A percentile compares a stretch with the other conserved stretches of the same genome.
Evolutionary conservation across 2,888 invertebrate species (phyloP).

Genomic region (Leptinotarsa haldemani): DNA sequence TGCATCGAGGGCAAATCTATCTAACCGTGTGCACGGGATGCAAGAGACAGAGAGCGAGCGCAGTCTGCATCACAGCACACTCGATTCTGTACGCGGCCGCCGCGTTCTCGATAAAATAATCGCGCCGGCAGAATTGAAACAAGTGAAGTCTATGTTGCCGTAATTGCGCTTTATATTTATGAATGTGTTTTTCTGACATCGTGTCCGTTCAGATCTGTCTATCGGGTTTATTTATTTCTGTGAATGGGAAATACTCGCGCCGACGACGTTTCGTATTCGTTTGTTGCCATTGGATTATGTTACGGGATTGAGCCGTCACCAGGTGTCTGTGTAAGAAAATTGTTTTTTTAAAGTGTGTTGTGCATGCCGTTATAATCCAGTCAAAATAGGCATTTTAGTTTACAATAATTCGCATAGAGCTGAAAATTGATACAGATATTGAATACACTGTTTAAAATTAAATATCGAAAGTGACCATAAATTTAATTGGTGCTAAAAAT

Average conservation of each 20-base stretch:
- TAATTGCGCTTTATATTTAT: constrained; percentile 41
- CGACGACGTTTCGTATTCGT: constrained; percentile 16
- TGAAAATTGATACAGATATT: background rate
- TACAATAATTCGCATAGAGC: too few relatives aligned
- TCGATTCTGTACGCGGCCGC: constrained; percentile 25
- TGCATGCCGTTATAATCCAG: background rate
- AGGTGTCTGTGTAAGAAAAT: constrained; percentile 29
- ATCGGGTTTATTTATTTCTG: constrained; percentile 30
- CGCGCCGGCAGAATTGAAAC: constrained; percentile 29
- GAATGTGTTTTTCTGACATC: constrained; percentile 39
- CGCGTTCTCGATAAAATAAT: constrained; percentile 21
- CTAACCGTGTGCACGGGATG: constrained; percentile 41
- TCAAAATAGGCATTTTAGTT: too few relatives aligned
- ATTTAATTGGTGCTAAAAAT: too few relatives aligned
- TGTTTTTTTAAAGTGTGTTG: constrained; percentile 2
- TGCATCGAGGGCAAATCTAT: constrained; percentile 59
- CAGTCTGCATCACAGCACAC: constrained; percentile 31
- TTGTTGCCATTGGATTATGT: constrained; percentile 31
- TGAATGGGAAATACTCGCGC: constrained; percentile 32
- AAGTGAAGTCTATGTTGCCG: constrained; percentile 40
- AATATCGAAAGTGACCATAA: too few relatives aligned
- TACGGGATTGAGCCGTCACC: constrained; percentile 28
- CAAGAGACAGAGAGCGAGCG: constrained; percentile 27
- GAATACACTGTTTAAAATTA: too few relatives aligned
- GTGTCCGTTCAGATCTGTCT: constrained; percentile 26